Conservation (phyloP, 2,888 invertebrate genomes). For the Chelonus formosanus region DNA sequence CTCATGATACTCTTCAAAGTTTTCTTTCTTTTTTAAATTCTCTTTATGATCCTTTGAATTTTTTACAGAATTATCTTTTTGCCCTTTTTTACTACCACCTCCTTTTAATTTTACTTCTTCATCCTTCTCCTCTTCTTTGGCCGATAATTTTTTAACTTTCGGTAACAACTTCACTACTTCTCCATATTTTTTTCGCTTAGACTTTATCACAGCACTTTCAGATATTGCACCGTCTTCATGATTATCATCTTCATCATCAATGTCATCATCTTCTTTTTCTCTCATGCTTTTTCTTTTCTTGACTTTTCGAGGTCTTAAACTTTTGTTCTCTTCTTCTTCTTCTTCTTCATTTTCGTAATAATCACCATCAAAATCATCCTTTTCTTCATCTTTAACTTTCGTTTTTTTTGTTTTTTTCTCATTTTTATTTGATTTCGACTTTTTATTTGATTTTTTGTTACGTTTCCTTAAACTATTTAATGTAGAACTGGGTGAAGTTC, state of each 20-base stretch:
- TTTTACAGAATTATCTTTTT: conserved; percentile 45
- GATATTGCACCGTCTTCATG: conserved; percentile 57
- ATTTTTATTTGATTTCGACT: conserved; percentile 65
- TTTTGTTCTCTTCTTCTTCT: conserved; percentile 38
- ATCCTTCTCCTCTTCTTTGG: conserved; percentile 51
- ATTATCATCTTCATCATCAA: conserved; percentile 44
- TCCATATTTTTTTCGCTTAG: conserved; percentile 55
- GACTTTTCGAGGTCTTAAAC: conserved; percentile 45
- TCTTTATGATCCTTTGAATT: conserved; percentile 52
- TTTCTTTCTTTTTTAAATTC: conserved; percentile 54
- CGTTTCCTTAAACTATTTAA: conserved; percentile 61
- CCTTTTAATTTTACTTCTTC: conserved; percentile 49
- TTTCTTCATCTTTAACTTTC: conserved; percentile 38
- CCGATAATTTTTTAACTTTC: conserved; percentile 56
- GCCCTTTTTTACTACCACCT: conserved; percentile 35
- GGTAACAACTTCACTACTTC: conserved; percentile 53
- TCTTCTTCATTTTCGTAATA: conserved; percentile 47
- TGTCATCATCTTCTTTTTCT: conserved; percentile 44
- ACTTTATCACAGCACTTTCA: conserved; percentile 57
- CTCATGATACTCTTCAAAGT: conserved; percentile 58
- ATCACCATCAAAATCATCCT: conserved; percentile 46
- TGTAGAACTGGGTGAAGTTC: conserved; percentile 46
- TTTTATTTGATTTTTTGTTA: conserved; percentile 62
- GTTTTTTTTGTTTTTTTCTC: conserved; percentile 49
- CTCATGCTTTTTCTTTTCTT: conserved; percentile 55